Conservation (phyloP, 2,113 vertebrate genomes). For the Eulemur rufifrons region DNA sequence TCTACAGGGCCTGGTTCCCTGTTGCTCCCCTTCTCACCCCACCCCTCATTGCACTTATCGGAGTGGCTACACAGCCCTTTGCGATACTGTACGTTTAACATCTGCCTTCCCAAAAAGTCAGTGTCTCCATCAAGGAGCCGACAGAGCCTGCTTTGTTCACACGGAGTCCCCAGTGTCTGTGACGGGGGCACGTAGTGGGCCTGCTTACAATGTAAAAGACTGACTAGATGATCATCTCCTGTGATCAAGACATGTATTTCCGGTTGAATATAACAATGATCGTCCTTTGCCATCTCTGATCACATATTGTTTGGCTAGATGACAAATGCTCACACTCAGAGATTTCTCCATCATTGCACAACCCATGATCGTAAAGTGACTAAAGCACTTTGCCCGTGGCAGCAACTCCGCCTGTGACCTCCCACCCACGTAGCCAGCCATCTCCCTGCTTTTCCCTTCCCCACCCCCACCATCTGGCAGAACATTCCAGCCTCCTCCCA, state of each 20-base stretch:
- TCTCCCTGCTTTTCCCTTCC: background rate
- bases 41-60: background rate
- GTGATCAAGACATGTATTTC: background rate
- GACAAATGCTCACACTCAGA: background rate
- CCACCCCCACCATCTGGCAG: rapidly evolving
- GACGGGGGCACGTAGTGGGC: rapidly evolving
- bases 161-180: background rate
- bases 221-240: background rate
- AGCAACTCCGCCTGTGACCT: background rate
- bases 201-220: background rate
- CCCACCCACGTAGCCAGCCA: background rate
- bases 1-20: background rate
- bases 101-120: background rate
- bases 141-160: background rate
- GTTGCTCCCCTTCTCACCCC: background rate
- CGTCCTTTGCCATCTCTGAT: too few species aligned
- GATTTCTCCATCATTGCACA: background rate
- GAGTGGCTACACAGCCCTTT: background rate
- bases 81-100: background rate
- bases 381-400: background rate
- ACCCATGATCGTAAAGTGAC: rapidly evolving
- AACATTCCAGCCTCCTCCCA: background rate
- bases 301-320: background rate
- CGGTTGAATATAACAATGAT: rapidly evolving
- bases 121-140: background rate